A percentile compares a stretch with the other conserved stretches of the same genome.
These are phyloP conservation scores for Nephrocerus scutellatus DNA, from an alignment of 2,888 invertebrate genomes.

Conservation along the genomic window DNA sequence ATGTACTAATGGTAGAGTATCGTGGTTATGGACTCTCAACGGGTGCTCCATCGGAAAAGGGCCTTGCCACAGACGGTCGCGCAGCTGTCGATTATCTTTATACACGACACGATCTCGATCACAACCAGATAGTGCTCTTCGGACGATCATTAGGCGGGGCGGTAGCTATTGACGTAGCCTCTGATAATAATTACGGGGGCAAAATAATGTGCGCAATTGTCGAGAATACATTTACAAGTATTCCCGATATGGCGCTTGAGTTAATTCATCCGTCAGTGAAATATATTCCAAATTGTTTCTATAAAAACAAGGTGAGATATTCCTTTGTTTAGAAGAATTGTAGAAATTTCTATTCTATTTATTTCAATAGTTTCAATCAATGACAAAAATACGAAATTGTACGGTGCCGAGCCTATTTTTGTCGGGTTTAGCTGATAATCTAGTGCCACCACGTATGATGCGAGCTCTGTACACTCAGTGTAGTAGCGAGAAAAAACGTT, in stretches of 20 bases:
- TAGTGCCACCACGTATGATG: slow-evolving; percentile 91
- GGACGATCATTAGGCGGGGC: slow-evolving; percentile 85
- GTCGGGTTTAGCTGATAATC: slow-evolving; percentile 76
- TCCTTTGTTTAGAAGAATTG: neutral
- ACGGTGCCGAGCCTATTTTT: slow-evolving; percentile 76
- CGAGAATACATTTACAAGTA: slow-evolving; percentile 93
- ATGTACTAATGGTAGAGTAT: slow-evolving; percentile 89
- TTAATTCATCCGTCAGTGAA: slow-evolving; percentile 58
- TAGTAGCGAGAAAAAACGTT: slow-evolving; percentile 66
- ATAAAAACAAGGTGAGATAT: slow-evolving; percentile 79
- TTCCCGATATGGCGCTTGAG: slow-evolving; percentile 85
- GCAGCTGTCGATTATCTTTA: slow-evolving; percentile 79
- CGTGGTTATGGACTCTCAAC: slow-evolving; percentile 90
- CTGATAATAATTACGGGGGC: slow-evolving; percentile 65
- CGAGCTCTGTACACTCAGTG: slow-evolving; percentile 68
- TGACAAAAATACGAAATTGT: slow-evolving; percentile 66
- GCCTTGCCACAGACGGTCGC: slow-evolving; percentile 80
- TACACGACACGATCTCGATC: slow-evolving; percentile 75
- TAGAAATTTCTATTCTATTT: slow-evolving; percentile 8
- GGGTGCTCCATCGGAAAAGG: slow-evolving; percentile 79
- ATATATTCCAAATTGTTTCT: slow-evolving; percentile 74
- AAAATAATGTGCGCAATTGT: slow-evolving; percentile 81
- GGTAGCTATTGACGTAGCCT: slow-evolving; percentile 80
- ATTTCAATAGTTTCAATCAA: slow-evolving; percentile 61
- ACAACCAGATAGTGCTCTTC: slow-evolving; percentile 77